Evolutionary conservation across 2,888 invertebrate genomes (phyloP).

Genomic region (Caenorhabditis auriculariae): DNA sequence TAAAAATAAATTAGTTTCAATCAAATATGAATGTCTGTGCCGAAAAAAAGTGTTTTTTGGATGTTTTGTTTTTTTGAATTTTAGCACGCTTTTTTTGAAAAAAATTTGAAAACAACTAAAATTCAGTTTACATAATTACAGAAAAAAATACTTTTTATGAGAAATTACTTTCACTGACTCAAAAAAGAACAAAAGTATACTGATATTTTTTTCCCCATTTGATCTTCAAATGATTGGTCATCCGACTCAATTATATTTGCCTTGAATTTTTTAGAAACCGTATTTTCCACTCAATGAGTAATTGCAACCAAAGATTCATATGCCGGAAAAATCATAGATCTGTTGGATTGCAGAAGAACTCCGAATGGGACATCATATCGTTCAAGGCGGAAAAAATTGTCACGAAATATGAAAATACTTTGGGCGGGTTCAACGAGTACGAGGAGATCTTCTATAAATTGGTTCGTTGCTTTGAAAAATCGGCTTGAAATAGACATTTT

Average conservation of each 20-base stretch:
- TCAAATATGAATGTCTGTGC: background rate
- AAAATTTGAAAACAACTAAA: background rate
- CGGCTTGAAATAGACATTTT: no score
- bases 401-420: conserved; percentile 39
- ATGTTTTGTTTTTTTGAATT: background rate
- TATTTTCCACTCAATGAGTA: no score
- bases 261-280: no score
- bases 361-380: conserved; percentile 48
- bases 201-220: no score
- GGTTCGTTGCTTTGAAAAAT: conserved; percentile 9
- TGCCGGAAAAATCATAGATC: no score
- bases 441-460: conserved; percentile 49
- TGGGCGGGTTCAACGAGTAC: conserved; percentile 42
- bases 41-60: no score
- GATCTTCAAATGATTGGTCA: no score
- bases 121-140: background rate
- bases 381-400: conserved; percentile 43
- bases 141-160: background rate
- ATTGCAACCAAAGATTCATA: no score
- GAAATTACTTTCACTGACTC: no score
- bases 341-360: conserved; percentile 32
- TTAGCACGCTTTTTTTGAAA: background rate
- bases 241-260: no score
- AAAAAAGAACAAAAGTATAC: no score
- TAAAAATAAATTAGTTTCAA: background rate